Evolutionary conservation across 1,140 invertebrate genomes (phyloP).

Genomic region (Ceratosolen fusciceps): DNA sequence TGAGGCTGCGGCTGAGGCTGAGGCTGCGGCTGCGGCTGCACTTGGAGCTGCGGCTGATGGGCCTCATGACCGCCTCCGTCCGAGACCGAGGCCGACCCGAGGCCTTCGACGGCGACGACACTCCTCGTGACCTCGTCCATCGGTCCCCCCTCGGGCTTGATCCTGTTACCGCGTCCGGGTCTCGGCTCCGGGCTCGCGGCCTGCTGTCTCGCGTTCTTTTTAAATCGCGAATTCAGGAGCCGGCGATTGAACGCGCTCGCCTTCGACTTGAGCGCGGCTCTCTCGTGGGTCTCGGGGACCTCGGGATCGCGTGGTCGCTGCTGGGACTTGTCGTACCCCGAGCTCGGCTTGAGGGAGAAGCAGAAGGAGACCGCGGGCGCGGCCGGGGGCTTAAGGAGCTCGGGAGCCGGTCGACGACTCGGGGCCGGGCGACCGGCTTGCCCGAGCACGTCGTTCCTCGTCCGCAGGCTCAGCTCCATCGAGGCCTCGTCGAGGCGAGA

Average conservation of each 20-base stretch:
- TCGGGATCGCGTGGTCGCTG: constrained; percentile 8
- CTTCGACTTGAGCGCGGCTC: constrained; percentile 56
- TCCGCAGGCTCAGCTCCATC: constrained; percentile 56
- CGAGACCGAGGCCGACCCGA: too few species aligned
- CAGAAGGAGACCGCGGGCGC: constrained; percentile 68
- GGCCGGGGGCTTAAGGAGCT: constrained; percentile 63
- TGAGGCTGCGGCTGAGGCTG: constrained; percentile 70
- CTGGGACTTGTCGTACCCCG: constrained; percentile 26
- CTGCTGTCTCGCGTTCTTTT: constrained; percentile 58
- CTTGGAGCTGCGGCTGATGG: constrained; percentile 60
- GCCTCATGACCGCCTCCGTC: constrained; percentile 66
- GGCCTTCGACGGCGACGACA: not conserved
- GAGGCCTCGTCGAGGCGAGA: constrained; percentile 60
- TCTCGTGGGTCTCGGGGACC: not conserved
- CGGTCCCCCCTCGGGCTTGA: constrained; percentile 51
- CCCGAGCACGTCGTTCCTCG: constrained; percentile 34
- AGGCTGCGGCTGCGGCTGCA: constrained; percentile 59
- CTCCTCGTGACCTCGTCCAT: constrained; percentile 4
- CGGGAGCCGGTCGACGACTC: constrained; percentile 39
- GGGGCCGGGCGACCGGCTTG: not conserved
- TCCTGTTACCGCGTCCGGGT: constrained; percentile 55
- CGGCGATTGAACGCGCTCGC: constrained; percentile 64
- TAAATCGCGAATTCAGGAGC: constrained; percentile 59
- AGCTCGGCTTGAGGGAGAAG: constrained; percentile 60
- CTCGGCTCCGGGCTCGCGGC: constrained; percentile 49